A percentile compares a stretch with the other conserved stretches of the same genome.
Evolutionary conservation across 2,888 invertebrate species (phyloP).

Genomic region (Apotomis turbidana): DNA sequence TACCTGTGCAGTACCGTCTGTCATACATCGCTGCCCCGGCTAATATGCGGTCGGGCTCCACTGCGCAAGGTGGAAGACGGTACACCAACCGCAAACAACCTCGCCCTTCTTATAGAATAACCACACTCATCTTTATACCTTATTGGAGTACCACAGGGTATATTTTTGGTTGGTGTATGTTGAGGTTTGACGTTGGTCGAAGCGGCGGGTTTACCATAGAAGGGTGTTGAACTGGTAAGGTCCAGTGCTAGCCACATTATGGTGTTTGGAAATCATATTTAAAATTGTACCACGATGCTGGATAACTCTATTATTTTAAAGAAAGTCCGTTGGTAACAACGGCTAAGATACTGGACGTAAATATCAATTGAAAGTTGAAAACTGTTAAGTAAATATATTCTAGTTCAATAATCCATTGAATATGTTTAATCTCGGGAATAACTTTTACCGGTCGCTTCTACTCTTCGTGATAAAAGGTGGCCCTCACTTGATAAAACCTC

Average conservation of each 20-base stretch:
- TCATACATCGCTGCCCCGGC: conserved; percentile 66
- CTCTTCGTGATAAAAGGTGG: too few relatives aligned
- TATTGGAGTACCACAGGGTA: neutral
- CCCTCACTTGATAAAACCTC: too few relatives aligned
- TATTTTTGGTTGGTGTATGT: too few relatives aligned
- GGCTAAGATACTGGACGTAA: too few relatives aligned
- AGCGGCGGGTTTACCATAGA: conserved; percentile 20
- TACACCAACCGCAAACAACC: conserved; percentile 16
- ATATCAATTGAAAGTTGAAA: too few relatives aligned
- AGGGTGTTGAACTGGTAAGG: conserved; percentile 34
- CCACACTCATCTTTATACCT: neutral
- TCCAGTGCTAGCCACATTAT: conserved; percentile 15
- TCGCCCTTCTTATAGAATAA: conserved; percentile 10
- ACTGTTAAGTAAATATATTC: too few relatives aligned
- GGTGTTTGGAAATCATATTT: neutral
- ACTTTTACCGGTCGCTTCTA: too few relatives aligned
- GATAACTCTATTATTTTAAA: too few relatives aligned
- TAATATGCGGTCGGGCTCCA: conserved; percentile 60
- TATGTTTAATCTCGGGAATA: too few relatives aligned
- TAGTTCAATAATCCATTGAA: too few relatives aligned
- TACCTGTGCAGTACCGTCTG: conserved; percentile 70
- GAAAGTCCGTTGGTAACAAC: too few relatives aligned
- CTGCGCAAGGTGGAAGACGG: conserved; percentile 36
- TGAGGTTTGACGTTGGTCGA: neutral
- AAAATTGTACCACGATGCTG: neutral